Percentiles rank a stretch among this genome's conserved stretches.
Conservation (phyloP, 2,888 invertebrate species). For the Apotomis betuletana region DNA sequence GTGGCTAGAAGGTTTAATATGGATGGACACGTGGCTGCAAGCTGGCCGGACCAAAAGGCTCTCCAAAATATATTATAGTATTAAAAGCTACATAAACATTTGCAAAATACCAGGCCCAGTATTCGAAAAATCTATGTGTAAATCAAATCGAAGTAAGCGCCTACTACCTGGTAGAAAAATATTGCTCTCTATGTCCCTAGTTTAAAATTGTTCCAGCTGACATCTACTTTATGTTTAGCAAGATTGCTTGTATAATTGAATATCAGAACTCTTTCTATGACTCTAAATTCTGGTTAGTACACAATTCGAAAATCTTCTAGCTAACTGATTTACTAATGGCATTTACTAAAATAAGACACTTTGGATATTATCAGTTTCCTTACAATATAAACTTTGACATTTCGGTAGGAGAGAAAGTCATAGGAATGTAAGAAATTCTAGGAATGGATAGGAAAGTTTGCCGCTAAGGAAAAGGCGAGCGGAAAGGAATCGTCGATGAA, state of each 20-base stretch:
- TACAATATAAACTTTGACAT: constrained; percentile 63
- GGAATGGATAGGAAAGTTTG: constrained; percentile 65
- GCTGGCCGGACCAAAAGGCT: constrained; percentile 65
- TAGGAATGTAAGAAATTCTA: constrained; percentile 71
- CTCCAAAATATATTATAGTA: constrained; percentile 58
- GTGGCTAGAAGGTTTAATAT: constrained; percentile 70
- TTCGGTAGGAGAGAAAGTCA: constrained; percentile 62
- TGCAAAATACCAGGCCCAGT: constrained; percentile 70
- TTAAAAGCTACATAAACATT: constrained; percentile 74
- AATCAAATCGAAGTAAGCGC: constrained; percentile 75
- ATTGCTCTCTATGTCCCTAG: constrained; percentile 72
- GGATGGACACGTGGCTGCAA: constrained; percentile 81
- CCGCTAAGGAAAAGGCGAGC: constrained; percentile 49
- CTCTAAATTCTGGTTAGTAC: constrained; percentile 72
- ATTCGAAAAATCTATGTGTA: constrained; percentile 69
- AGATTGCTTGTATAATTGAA: constrained; percentile 60
- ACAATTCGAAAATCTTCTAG: constrained; percentile 78
- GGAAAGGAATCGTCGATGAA: constrained; percentile 27
- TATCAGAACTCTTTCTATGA: constrained; percentile 68
- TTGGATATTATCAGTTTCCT: constrained; percentile 77
- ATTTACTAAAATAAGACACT: constrained; percentile 83
- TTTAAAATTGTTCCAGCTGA: constrained; percentile 73
- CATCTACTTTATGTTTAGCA: constrained; percentile 61
- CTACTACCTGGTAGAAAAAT: constrained; percentile 79
- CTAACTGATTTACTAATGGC: constrained; percentile 79